Evolutionary conservation across 1,140 invertebrate species (phyloP).

Genomic region (Polyergus mexicanus): DNA sequence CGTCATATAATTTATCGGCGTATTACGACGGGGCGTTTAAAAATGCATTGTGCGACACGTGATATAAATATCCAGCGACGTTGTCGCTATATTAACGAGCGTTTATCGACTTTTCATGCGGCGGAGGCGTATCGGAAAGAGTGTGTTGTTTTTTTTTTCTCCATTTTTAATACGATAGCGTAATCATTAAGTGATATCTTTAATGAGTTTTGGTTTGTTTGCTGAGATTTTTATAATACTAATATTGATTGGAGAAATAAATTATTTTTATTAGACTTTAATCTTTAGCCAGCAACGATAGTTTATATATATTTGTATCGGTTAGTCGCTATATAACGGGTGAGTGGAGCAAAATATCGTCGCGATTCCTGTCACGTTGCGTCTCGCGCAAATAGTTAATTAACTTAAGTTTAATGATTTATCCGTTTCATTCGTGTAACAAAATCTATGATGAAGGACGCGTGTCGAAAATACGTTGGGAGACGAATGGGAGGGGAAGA

Average conservation of each 20-base stretch:
- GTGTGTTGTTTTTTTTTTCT: neutral
- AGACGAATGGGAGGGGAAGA: neutral
- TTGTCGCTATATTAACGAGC: slow-evolving; percentile 44
- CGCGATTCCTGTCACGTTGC: slow-evolving; percentile 47
- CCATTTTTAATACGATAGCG: neutral
- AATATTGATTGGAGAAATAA: neutral
- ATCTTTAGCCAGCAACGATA: slow-evolving; percentile 7
- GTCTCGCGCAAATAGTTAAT: slow-evolving; percentile 60
- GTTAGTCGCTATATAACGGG: slow-evolving; percentile 47
- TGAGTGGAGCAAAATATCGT: slow-evolving; percentile 20
- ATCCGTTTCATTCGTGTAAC: slow-evolving; percentile 21
- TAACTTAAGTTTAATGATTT: slow-evolving; percentile 61
- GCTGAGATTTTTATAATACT: neutral
- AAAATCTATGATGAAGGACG: slow-evolving; percentile 23
- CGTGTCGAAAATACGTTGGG: slow-evolving; percentile 18
- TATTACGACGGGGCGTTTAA: slow-evolving; percentile 42
- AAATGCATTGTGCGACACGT: slow-evolving; percentile 19
- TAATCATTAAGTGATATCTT: slow-evolving; percentile 23
- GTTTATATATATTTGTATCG: slow-evolving; percentile 28
- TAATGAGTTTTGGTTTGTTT: neutral
- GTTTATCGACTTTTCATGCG: slow-evolving; percentile 42
- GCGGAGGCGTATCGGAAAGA: neutral
- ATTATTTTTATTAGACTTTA: slow-evolving; percentile 8
- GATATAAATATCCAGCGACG: slow-evolving; percentile 44
- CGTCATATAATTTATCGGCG: slow-evolving; percentile 42